These are phyloP conservation scores for Dasyurus viverrinus DNA, from an alignment of 2,113 vertebrate genomes.

Conservation along the genomic window DNA sequence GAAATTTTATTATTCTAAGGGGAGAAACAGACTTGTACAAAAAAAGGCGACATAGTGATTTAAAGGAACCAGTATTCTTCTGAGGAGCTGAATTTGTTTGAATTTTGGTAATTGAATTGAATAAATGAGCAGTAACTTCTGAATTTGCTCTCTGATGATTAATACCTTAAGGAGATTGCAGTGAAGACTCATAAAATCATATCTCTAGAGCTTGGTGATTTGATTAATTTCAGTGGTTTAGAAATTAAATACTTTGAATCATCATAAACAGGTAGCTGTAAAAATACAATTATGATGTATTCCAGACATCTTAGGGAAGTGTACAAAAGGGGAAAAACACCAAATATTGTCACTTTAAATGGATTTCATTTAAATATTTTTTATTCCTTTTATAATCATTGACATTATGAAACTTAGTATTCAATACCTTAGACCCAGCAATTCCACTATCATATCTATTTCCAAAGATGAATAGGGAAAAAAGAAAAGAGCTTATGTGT, in stretches of 20 bases:
- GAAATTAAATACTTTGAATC: conserved; percentile 73
- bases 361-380: conserved; percentile 20
- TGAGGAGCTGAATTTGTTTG: conserved; percentile 65
- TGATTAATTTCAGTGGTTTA: conserved; percentile 75
- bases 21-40: background rate
- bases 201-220: conserved; percentile 66
- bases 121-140: conserved; percentile 74
- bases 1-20: conserved; percentile 39
- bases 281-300: conserved; percentile 47
- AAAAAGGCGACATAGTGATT: conserved; percentile 5
- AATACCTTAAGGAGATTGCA: conserved; percentile 64
- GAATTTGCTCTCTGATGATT: conserved; percentile 74
- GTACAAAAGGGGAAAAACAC: conserved; percentile 38
- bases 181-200: conserved; percentile 71
- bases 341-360: conserved; percentile 44
- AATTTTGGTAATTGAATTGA: conserved; percentile 68
- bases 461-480: background rate
- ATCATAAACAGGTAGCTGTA: conserved; percentile 66
- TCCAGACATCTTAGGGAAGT: conserved; percentile 53
- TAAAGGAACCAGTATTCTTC: conserved; percentile 59
- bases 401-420: conserved; percentile 20
- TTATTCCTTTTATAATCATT: conserved; percentile 15
- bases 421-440: background rate
- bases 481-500: background rate
- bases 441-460: background rate